These are phyloP conservation scores for Hyaena hyaena DNA, from an alignment of 2,113 vertebrate genomes.

Conservation along the genomic window DNA sequence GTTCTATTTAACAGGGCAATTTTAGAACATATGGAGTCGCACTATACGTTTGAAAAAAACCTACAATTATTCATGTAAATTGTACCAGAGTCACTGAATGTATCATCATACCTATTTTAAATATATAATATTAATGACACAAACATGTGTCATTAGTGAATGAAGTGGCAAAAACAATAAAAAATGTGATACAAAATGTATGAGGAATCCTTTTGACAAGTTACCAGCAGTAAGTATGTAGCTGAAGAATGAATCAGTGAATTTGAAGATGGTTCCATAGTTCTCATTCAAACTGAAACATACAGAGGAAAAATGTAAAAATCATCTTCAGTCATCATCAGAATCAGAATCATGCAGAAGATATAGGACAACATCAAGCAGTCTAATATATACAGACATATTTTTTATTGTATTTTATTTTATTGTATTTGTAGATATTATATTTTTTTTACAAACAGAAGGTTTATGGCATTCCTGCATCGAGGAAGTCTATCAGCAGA, in stretches of 20 bases:
- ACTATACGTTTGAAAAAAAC: neutral
- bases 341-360: neutral
- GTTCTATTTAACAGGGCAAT: neutral
- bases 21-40: neutral
- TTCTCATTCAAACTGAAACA: neutral
- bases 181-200: neutral
- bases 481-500: neutral
- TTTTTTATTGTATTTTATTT: neutral
- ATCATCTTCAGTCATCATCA: neutral
- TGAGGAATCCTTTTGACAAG: neutral
- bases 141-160: neutral
- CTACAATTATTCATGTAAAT: neutral
- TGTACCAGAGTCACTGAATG: neutral
- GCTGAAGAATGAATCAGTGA: neutral
- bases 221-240: neutral
- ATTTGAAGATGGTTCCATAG: neutral
- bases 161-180: neutral
- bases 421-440: neutral
- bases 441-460: neutral
- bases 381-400: neutral
- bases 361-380: neutral
- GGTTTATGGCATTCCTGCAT: neutral
- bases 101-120: neutral
- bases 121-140: neutral
- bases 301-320: neutral